These are phyloP conservation scores for Cephus rjabovi DNA, from an alignment of 2,888 invertebrate genomes.

Conservation along the genomic window DNA sequence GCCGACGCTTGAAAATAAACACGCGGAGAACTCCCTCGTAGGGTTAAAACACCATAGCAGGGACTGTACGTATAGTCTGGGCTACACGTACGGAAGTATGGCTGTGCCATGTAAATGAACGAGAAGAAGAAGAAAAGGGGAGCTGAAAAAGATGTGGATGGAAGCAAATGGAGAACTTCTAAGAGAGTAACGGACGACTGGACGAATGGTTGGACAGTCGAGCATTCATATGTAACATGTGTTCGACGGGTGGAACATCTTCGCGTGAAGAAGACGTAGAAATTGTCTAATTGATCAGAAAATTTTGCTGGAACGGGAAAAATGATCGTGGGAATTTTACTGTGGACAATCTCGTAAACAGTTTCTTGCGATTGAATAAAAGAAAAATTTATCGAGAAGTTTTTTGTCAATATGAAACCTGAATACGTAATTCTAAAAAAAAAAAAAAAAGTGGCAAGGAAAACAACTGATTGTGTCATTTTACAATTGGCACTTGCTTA, in stretches of 20 bases:
- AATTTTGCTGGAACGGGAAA: slow-evolving; percentile 3
- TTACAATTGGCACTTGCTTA: not conserved
- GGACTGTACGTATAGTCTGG: not conserved
- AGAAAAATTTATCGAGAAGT: no score
- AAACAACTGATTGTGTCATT: not conserved
- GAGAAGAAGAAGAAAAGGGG: slow-evolving; percentile 1
- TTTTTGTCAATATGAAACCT: not conserved
- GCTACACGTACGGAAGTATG: not conserved
- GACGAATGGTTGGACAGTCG: slow-evolving; percentile 12
- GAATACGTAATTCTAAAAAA: not conserved
- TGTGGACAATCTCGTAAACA: not conserved
- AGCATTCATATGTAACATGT: slow-evolving; percentile 21
- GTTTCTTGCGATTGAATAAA: not conserved
- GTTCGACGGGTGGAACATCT: slow-evolving; percentile 2
- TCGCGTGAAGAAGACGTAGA: not conserved
- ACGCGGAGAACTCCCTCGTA: slow-evolving; percentile 2
- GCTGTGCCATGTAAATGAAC: not conserved
- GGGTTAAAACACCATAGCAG: not conserved
- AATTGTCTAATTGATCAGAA: slow-evolving; percentile 17
- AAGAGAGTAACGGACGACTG: not conserved
- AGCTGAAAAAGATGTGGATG: not conserved
- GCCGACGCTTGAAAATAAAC: slow-evolving; percentile 2
- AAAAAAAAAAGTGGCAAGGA: not conserved
- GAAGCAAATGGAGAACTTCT: slow-evolving; percentile 2
- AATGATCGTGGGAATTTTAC: slow-evolving; percentile 5